Conservation (phyloP, 2,797 vertebrate species). For the Enteromius thamalakanensis region DNA sequence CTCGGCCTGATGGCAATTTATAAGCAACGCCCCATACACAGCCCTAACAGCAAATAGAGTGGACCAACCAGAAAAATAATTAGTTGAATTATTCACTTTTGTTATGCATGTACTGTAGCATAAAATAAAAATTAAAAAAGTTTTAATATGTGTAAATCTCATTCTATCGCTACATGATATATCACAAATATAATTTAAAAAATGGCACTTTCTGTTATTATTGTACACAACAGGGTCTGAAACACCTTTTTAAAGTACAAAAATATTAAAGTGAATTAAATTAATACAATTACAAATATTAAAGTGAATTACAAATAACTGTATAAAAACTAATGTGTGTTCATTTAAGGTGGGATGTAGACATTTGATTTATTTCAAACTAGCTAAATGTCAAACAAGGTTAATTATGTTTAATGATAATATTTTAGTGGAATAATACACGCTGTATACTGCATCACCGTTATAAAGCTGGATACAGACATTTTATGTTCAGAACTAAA, state of each 20-base stretch:
- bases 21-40: conserved; percentile 97
- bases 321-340: not conserved
- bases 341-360: not conserved
- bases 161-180: not conserved
- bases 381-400: not conserved
- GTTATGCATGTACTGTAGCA: not conserved
- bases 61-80: not conserved
- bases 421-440: not conserved
- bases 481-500: not conserved
- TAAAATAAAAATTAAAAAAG: no score
- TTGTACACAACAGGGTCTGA: not conserved
- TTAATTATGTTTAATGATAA: not conserved
- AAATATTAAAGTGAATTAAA: not conserved
- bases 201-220: not conserved
- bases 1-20: conserved; percentile 87
- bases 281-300: not conserved
- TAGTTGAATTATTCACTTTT: not conserved
- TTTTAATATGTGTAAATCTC: not conserved
- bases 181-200: not conserved
- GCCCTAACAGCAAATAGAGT: conserved; percentile 73
- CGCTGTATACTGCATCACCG: not conserved
- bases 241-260: not conserved
- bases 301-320: not conserved
- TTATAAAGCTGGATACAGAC: not conserved
- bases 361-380: not conserved